Evolutionary conservation across 2,113 vertebrate species (phyloP), one percentile per base, ranked within the genome.

Genomic region (Pithys albifrons): DNA sequence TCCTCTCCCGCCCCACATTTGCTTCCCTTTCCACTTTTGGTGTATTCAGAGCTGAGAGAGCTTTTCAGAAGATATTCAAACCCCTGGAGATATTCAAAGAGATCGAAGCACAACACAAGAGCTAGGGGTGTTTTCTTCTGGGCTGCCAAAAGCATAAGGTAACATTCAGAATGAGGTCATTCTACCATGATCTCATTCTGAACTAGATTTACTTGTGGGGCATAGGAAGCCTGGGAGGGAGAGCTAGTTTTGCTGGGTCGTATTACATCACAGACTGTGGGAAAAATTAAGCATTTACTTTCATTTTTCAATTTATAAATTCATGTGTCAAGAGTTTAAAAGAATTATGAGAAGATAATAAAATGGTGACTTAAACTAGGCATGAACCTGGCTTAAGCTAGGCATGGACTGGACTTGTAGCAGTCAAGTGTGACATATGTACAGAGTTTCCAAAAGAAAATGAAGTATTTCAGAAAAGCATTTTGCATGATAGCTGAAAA

Each of bases 41-140:
- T 83, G 37, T 65, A 80, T 91, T 95, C 95, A 95, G 80, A 95
- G 65, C 65, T 79, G 37, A 64, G 79, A 85, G 59, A 54, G 95
- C 90, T 95, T 96, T 95, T 96, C 94, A 95, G 69, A 64, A 96
- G 91, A 93, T 49, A 95, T 92, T 93, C 71, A 93, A 88, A 41
- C 83, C 91, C 82, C 84, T 87, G 75, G 85, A 97, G 66, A 97
- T 95, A 96, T 96, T 93, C 85, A 88, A 95, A 79, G 93, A 94
- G 75, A 93, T 97, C 8, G 58, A 93, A 97, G 70, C 43, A 70
- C 45, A 91, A 51, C 43, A 59, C 65, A 85, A 55, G 85, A 71
- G 41, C 95, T 51, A 59, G 82, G 76, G 96, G 37, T 90, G 35
- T 49, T 83, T 79, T 96, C 91, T 93, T 83, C 77, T 83, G 90